Evolutionary conservation across 2,113 vertebrate species (phyloP).

Genomic region (Mus spicilegus): DNA sequence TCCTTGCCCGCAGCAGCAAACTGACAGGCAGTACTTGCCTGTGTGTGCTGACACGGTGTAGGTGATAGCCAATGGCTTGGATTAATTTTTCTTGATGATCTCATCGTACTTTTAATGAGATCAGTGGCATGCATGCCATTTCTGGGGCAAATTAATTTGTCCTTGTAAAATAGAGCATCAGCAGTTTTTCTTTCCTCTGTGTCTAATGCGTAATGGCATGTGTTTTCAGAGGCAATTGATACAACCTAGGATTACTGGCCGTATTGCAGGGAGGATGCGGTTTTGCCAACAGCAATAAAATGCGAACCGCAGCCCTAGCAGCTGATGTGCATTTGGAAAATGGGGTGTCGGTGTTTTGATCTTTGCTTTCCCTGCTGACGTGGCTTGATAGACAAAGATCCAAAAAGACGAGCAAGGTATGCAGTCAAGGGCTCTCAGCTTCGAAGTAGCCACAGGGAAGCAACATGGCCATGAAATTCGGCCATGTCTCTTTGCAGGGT

Average conservation of each 20-base stretch:
- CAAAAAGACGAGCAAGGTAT: constrained; percentile 18
- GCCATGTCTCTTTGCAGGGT: not conserved
- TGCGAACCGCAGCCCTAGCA: constrained; percentile 56
- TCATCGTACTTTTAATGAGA: constrained; percentile 75
- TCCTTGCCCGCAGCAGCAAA: constrained; percentile 79
- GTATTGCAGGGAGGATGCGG: constrained; percentile 44
- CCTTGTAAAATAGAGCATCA: constrained; percentile 80
- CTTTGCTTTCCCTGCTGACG: not conserved
- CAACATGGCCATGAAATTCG: not conserved
- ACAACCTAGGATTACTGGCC: constrained; percentile 50
- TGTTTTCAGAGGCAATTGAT: constrained; percentile 75
- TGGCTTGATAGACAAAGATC: constrained; percentile 26
- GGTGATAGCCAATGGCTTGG: constrained; percentile 71
- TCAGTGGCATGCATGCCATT: constrained; percentile 57
- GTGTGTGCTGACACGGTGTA: constrained; percentile 40
- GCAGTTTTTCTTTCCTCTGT: constrained; percentile 78
- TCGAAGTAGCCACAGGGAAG: not conserved
- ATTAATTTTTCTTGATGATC: constrained; percentile 80
- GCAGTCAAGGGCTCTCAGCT: not conserved
- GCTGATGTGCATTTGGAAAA: constrained; percentile 52
- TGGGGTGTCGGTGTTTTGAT: not conserved
- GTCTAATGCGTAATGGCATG: constrained; percentile 62
- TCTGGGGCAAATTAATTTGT: constrained; percentile 82
- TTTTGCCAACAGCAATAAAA: constrained; percentile 75
- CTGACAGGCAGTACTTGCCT: constrained; percentile 67